Evolutionary conservation across 30 jellyfish, hydroid and myxozoan species (phyloP), one percentile per base, ranked within the genome.

Genomic region (Sanderia malayensis): DNA sequence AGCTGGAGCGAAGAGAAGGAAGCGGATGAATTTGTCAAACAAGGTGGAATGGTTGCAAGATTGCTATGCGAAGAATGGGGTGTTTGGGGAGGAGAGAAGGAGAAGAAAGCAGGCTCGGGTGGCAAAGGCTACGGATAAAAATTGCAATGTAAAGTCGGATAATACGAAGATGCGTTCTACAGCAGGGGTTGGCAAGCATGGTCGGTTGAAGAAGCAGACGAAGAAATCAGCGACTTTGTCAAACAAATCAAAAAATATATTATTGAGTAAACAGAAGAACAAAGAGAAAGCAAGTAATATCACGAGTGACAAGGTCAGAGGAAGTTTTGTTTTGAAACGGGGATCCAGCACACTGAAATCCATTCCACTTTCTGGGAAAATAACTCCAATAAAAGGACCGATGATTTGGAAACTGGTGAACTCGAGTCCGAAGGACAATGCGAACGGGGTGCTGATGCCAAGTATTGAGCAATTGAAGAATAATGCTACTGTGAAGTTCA

Each of bases 371-470:
- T 24, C 71, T 24, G 89, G 89, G 26, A 78, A 78, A 30, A 78
- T 78, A 18, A 55, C 62, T 32, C 89, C 89, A 30, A 78, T 78
- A 11, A 81, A 78, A 34, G 82, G 81, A 21, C 89, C 81, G 1
- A 78, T 78, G 89, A 78, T 78, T 1, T 78, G 89, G 89, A 78
- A 78, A 33, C 70, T 78, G 2, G 89, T 78, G 20, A 78, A 78
- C 71, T 78, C 89, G 3, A 31, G 70, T 1, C 71, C 49, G 63
- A 74, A 46, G 58, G 70, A 78, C 52, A 66, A 65, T 0, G 25
- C 82, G 28, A 52, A 41, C 46, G 59, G 72, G 1, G 67, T 65
- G 20, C 76, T 58, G 25, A 13, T 78, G 60, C 53, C 67, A 20
- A 67, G 64, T 31, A 66, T 78, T 31, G 74, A 65, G 67, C 70